phyloP scores from a whole-genome alignment of 2,888 invertebrate species.

The Caradrina kadenii region DNA sequence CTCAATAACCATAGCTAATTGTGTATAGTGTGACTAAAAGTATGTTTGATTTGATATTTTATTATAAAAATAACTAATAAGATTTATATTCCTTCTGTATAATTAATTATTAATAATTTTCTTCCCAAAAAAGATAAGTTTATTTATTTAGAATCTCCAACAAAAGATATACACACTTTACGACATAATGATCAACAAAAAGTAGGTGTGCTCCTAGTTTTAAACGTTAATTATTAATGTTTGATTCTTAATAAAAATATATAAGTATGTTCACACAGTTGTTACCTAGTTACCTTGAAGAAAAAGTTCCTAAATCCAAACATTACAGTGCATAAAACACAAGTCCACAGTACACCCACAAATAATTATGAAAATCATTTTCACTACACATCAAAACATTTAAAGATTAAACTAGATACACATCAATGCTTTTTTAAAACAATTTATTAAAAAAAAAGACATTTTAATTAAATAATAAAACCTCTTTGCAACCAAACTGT shows the following conservation, averaged over 20 bases:
- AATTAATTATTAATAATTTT: background rate
- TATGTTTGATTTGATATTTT: background rate
- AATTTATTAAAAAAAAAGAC: background rate
- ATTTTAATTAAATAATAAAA: conserved; percentile 42
- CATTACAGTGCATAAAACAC: conserved; percentile 74
- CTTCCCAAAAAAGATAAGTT: background rate
- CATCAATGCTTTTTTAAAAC: background rate
- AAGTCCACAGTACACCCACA: conserved; percentile 51
- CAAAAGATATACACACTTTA: no score
- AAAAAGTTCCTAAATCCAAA: conserved; percentile 78
- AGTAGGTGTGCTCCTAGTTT: background rate
- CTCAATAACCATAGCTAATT: conserved; percentile 26
- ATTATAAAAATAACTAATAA: background rate
- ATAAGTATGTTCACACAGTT: conserved; percentile 10
- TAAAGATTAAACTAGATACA: conserved; percentile 20
- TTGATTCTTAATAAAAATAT: background rate
- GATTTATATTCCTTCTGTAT: background rate
- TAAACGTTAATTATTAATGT: no score
- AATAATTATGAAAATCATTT: conserved; percentile 70
- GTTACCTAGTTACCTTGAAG: conserved; percentile 74
- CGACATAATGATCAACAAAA: no score
- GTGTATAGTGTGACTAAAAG: conserved; percentile 27
- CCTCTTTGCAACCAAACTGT: conserved; percentile 48
- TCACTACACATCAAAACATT: conserved; percentile 61
- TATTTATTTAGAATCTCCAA: no score